Percentiles rank a stretch among this genome's conserved stretches.
Conservation (phyloP, 2,888 invertebrate genomes). For the Alloscopus bannaensis region DNA sequence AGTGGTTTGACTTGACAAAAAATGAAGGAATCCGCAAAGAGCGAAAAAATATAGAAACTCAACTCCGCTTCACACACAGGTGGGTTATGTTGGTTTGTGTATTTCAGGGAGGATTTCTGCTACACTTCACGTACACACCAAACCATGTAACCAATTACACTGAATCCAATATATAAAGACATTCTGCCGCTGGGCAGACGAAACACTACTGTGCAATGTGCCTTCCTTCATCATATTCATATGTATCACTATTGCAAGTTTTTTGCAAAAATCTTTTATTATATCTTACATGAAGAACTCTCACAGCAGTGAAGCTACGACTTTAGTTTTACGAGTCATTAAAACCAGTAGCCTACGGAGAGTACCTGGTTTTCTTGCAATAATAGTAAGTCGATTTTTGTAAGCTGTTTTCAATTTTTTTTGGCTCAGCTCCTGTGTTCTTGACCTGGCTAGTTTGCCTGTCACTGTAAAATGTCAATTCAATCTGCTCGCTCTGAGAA, state of each 20-base stretch:
- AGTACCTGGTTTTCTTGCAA: slow-evolving; percentile 39
- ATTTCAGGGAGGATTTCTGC: neutral
- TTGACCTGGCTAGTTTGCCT: slow-evolving; percentile 51
- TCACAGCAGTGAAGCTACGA: too few species aligned
- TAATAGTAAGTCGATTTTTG: slow-evolving; percentile 32
- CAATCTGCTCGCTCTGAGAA: too few species aligned
- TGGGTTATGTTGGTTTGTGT: too few species aligned
- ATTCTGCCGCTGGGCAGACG: neutral
- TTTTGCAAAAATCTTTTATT: too few species aligned
- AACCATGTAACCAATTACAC: neutral
- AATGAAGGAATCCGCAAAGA: neutral
- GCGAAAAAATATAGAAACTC: slow-evolving; percentile 5
- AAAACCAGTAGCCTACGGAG: slow-evolving; percentile 58
- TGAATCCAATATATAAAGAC: neutral
- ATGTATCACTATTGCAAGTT: too few species aligned
- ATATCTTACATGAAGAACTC: too few species aligned
- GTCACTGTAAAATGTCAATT: slow-evolving; percentile 58
- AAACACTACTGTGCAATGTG: too few species aligned
- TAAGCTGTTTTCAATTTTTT: slow-evolving; percentile 3
- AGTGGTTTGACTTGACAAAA: neutral
- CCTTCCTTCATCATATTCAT: too few species aligned
- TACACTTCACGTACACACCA: too few species aligned
- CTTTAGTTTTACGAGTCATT: slow-evolving; percentile 43
- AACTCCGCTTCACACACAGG: too few species aligned
- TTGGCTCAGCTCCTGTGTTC: slow-evolving; percentile 18